Evolutionary conservation across 2,888 invertebrate species (phyloP).

Genomic region (Coenonympha glycerion): DNA sequence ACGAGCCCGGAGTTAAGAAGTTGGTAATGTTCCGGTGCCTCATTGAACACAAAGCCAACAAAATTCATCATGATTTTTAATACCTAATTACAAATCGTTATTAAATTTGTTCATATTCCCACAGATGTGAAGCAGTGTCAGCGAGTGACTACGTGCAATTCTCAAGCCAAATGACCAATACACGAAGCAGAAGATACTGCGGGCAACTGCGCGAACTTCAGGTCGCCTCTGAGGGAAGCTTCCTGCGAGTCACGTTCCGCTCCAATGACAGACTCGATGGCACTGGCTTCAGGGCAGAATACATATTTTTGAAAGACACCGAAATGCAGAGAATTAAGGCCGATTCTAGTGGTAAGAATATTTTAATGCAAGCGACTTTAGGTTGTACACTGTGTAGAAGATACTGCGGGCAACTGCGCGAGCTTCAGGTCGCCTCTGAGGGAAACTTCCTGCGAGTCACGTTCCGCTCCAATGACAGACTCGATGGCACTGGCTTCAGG

Average conservation of each 20-base stretch:
- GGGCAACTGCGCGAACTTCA: conserved; percentile 86
- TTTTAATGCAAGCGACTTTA: background rate
- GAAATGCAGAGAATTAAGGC: conserved; percentile 73
- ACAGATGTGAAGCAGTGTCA: conserved; percentile 90
- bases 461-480: conserved; percentile 93
- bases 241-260: conserved; percentile 93
- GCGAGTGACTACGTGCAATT: conserved; percentile 97
- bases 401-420: conserved; percentile 88
- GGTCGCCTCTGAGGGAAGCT: conserved; percentile 89
- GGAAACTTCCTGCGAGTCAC: conserved; percentile 93
- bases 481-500: conserved; percentile 95
- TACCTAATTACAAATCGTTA: too few species aligned
- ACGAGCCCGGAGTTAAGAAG: too few species aligned
- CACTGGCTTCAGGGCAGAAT: conserved; percentile 94
- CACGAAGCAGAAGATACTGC: conserved; percentile 89
- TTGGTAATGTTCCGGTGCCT: too few species aligned
- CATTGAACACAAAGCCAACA: too few species aligned
- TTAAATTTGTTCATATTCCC: too few species aligned
- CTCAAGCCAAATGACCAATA: conserved; percentile 91
- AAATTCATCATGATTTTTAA: too few species aligned
- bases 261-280: conserved; percentile 96
- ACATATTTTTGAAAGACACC: conserved; percentile 85
- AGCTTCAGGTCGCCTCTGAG: conserved; percentile 88
- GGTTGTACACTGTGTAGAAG: conserved; percentile 84
- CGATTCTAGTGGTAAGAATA: conserved; percentile 43